phyloP scores from a whole-genome alignment of 64 coral and sea anemone species.

The Astreopora myriophthalma region DNA sequence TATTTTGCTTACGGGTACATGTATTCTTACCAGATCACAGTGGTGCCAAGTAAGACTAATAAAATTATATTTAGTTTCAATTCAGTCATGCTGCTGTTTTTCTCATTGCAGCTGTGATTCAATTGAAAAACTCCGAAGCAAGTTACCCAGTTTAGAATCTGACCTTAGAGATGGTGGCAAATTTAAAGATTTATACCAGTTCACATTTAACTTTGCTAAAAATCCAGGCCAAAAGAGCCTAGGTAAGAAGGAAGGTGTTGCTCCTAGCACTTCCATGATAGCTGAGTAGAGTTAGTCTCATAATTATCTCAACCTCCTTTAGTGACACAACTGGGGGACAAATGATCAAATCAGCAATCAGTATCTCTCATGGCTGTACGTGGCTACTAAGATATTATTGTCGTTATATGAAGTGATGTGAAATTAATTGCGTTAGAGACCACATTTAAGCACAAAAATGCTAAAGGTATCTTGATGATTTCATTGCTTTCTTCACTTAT shows the following conservation, averaged over 20 bases:
- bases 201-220: constrained; percentile 99
- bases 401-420: neutral
- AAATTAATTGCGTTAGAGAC: neutral
- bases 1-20: too few species aligned
- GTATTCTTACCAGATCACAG: too few species aligned
- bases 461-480: neutral
- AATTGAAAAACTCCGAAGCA: constrained; percentile 83
- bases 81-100: neutral
- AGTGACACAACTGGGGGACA: too few species aligned
- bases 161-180: constrained; percentile 83
- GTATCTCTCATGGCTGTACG: too few species aligned
- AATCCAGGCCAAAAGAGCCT: constrained; percentile 98
- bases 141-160: constrained; percentile 83
- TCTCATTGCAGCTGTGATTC: constrained; percentile 89
- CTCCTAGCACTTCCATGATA: too few species aligned
- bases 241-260: constrained; percentile 84
- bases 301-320: too few species aligned
- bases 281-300: too few species aligned
- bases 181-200: constrained; percentile 99
- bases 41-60: too few species aligned
- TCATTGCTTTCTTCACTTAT: neutral
- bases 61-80: too few species aligned
- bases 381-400: too few species aligned
- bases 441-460: neutral
- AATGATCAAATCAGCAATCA: too few species aligned